Evolutionary conservation across 1,140 invertebrate genomes (phyloP).

Genomic region (Phenacoccus solenopsis): DNA sequence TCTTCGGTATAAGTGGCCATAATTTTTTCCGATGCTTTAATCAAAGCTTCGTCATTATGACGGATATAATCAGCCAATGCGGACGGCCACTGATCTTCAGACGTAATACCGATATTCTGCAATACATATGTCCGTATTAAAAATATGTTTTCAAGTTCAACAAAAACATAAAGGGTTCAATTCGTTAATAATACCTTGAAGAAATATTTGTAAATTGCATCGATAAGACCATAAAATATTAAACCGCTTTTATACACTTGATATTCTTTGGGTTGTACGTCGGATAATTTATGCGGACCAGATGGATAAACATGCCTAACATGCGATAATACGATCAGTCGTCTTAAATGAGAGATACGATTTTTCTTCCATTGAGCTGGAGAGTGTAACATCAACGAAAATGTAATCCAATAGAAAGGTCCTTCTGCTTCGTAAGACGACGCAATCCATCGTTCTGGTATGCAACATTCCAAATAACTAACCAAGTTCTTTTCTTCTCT

Average conservation of each 20-base stretch:
- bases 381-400: conserved; percentile 65
- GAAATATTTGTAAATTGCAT: conserved; percentile 59
- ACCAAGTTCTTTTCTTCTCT: conserved; percentile 59
- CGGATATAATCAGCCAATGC: conserved; percentile 85
- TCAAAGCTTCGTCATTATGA: conserved; percentile 77
- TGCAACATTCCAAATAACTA: conserved; percentile 48
- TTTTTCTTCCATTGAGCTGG: conserved; percentile 52
- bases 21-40: conserved; percentile 74
- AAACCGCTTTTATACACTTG: conserved; percentile 71
- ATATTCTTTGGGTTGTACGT: conserved; percentile 50
- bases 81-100: conserved; percentile 72
- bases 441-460: conserved; percentile 53
- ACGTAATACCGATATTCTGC: conserved; percentile 57
- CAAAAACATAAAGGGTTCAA: not conserved
- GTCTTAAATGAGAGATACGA: conserved; percentile 56
- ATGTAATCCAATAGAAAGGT: conserved; percentile 68
- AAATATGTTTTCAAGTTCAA: no score
- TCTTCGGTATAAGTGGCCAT: conserved; percentile 75
- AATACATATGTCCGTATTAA: no score
- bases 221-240: conserved; percentile 69
- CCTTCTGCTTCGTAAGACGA: conserved; percentile 79
- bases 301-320: conserved; percentile 45
- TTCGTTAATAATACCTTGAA: conserved; percentile 40
- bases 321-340: conserved; percentile 67
- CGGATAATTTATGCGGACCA: conserved; percentile 19